phyloP scores from a whole-genome alignment of 2,888 invertebrate genomes.

The Entomobrya multifasciata region DNA sequence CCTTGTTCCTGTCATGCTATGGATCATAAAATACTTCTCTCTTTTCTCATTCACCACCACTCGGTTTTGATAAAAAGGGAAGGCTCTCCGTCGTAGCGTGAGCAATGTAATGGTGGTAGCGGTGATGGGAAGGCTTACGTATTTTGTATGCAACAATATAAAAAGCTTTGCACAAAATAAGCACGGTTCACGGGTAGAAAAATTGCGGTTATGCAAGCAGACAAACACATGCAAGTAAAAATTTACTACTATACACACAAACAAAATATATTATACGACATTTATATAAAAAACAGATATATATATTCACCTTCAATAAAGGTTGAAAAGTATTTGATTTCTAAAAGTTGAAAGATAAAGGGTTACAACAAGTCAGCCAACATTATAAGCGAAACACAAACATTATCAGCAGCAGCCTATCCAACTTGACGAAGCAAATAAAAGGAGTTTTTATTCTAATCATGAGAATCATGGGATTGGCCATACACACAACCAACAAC shows the following conservation, averaged over 20 bases:
- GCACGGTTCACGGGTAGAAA: slow-evolving; percentile 13
- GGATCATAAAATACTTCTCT: slow-evolving; percentile 59
- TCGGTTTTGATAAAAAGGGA: slow-evolving; percentile 48
- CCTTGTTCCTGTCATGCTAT: slow-evolving; percentile 60
- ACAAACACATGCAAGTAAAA: slow-evolving; percentile 19
- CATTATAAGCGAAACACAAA: background rate
- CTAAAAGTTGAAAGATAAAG: background rate
- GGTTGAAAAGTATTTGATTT: slow-evolving; percentile 45
- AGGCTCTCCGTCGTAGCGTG: background rate
- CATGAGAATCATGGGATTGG: slow-evolving; percentile 63
- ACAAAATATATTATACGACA: slow-evolving; percentile 17
- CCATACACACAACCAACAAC: background rate
- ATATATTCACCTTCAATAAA: slow-evolving; percentile 28
- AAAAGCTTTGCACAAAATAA: background rate
- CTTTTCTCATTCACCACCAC: slow-evolving; percentile 22
- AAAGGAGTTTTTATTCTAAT: slow-evolving; percentile 29
- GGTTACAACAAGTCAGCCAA: slow-evolving; percentile 37
- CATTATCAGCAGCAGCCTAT: slow-evolving; percentile 30
- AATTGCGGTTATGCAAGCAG: slow-evolving; percentile 38
- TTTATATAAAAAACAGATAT: slow-evolving; percentile 23
- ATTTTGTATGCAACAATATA: background rate
- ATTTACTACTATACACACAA: background rate
- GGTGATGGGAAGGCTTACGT: background rate
- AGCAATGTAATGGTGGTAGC: background rate
- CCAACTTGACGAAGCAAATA: slow-evolving; percentile 31